Percentiles rank a stretch among this genome's conserved stretches.
These are phyloP conservation scores for Toxotes lorentzi DNA, from an alignment of 2,797 vertebrate species.

Conservation along the genomic window DNA sequence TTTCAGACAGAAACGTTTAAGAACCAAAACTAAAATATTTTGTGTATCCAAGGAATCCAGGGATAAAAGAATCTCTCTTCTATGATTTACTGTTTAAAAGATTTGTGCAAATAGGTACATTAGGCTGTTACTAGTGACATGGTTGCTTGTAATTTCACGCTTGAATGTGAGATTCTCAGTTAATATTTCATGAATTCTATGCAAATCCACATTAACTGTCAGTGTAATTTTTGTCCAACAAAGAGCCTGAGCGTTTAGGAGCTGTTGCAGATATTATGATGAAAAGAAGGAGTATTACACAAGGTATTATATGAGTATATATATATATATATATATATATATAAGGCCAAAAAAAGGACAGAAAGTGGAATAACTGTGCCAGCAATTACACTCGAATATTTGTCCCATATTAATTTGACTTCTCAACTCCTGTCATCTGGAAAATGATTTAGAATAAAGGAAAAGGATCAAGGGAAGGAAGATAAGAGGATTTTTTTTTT, in stretches of 20 bases:
- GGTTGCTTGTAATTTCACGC: background rate
- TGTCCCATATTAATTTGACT: background rate
- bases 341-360: background rate
- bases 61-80: background rate
- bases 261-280: background rate
- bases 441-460: background rate
- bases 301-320: too few species aligned
- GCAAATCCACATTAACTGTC: background rate
- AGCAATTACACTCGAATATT: background rate
- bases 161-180: background rate
- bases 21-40: too few species aligned
- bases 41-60: too few species aligned
- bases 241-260: background rate
- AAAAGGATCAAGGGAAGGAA: background rate
- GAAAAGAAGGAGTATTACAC: constrained; percentile 2
- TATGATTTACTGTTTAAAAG: background rate
- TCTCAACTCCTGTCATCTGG: background rate
- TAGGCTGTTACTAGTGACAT: background rate
- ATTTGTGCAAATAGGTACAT: background rate
- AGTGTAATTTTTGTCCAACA: background rate
- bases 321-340: too few species aligned
- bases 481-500: too few species aligned
- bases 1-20: too few species aligned
- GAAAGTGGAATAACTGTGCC: background rate
- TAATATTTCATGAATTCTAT: constrained; percentile 1